Evolutionary conservation across 2,797 vertebrate species (phyloP).

Genomic region (Myoxocephalus aenaeus): DNA sequence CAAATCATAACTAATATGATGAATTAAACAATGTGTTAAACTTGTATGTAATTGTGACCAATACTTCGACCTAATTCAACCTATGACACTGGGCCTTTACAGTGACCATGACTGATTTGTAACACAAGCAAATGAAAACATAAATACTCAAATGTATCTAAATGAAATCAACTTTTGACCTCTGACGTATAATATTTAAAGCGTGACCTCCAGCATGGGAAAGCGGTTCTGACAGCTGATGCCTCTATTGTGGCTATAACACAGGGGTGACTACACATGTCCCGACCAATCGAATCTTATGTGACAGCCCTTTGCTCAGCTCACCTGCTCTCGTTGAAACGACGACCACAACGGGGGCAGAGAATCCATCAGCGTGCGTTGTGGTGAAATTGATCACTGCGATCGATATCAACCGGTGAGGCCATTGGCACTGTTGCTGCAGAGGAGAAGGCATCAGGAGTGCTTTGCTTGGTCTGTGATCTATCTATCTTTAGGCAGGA

Average conservation of each 20-base stretch:
- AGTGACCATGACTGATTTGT: background rate
- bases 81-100: background rate
- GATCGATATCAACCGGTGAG: slow-evolving; percentile 63
- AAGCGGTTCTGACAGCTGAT: slow-evolving; percentile 45
- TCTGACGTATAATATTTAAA: background rate
- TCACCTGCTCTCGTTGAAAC: slow-evolving; percentile 45
- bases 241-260: slow-evolving; percentile 65
- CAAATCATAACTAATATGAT: background rate
- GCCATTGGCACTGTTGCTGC: slow-evolving; percentile 55
- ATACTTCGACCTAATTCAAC: too few relatives aligned
- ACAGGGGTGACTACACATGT: slow-evolving; percentile 71
- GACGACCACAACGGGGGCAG: slow-evolving; percentile 29
- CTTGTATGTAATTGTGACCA: background rate
- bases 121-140: background rate
- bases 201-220: background rate
- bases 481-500: slow-evolving; percentile 75
- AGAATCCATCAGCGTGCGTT: slow-evolving; percentile 60
- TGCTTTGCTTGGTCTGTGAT: slow-evolving; percentile 59
- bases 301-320: slow-evolving; percentile 60
- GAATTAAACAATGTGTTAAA: background rate
- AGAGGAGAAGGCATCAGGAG: slow-evolving; percentile 45
- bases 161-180: slow-evolving; percentile 4
- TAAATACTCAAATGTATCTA: background rate
- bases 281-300: slow-evolving; percentile 69
- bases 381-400: slow-evolving; percentile 71